phyloP scores from a whole-genome alignment of 2,113 vertebrate species.

The Gallinago undulata region DNA sequence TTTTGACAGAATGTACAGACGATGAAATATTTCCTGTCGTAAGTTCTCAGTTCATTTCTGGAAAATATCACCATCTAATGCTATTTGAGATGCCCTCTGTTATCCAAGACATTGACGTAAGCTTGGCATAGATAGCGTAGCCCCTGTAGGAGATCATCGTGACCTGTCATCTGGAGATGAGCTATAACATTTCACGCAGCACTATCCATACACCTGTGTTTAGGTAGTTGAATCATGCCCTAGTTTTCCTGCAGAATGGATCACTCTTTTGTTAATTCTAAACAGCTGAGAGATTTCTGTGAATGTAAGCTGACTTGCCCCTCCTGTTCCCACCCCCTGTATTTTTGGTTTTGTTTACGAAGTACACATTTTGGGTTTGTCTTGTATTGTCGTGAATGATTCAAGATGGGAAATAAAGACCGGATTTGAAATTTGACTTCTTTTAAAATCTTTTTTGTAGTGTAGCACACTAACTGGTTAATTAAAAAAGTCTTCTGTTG shows the following conservation, averaged over 20 bases:
- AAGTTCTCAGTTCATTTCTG: neutral
- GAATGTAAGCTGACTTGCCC: neutral
- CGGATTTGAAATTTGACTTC: neutral
- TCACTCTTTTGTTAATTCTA: neutral
- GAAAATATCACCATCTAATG: neutral
- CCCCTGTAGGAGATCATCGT: neutral
- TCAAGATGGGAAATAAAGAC: neutral
- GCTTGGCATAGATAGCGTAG: neutral
- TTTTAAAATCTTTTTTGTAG: neutral
- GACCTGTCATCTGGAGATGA: neutral
- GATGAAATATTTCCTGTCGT: neutral
- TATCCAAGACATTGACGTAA: neutral
- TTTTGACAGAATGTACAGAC: neutral
- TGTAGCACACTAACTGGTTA: neutral
- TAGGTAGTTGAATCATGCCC: neutral
- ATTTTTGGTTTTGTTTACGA: neutral
- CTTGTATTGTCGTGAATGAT: neutral
- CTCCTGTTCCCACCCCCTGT: neutral
- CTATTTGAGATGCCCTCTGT: neutral
- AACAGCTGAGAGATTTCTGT: neutral
- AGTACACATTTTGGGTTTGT: neutral
- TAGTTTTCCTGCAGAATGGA: neutral
- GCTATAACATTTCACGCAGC: neutral
- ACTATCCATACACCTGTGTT: neutral
- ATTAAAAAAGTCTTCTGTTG: neutral